A percentile compares a stretch with the other conserved stretches of the same genome.
phyloP scores from a whole-genome alignment of 2,113 vertebrate species.

The Hippocampus zosterae region DNA sequence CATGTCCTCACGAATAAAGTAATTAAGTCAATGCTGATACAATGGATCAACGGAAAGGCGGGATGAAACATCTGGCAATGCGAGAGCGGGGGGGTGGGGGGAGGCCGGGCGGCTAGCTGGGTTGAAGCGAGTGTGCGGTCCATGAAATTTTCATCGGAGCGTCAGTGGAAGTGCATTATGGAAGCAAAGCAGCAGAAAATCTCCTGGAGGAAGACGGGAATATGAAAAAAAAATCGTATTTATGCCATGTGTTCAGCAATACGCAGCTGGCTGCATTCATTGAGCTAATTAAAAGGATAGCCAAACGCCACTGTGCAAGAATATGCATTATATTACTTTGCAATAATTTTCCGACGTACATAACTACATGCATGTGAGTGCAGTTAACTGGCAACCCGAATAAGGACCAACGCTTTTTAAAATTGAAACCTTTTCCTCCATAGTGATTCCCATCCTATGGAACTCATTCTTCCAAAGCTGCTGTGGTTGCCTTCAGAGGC shows the following conservation, averaged over 20 bases:
- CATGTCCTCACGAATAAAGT: not conserved
- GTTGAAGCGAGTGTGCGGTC: constrained; percentile 55
- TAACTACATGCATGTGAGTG: not conserved
- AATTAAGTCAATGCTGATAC: not conserved
- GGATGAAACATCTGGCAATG: not conserved
- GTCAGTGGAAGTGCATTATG: constrained; percentile 66
- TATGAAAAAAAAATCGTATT: constrained; percentile 56
- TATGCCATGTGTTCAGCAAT: constrained; percentile 48
- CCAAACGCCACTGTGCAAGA: constrained; percentile 41
- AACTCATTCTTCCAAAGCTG: not conserved
- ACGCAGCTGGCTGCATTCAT: constrained; percentile 59
- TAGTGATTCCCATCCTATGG: not conserved
- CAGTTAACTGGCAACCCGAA: no score
- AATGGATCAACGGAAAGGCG: not conserved
- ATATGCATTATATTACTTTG: constrained; percentile 26
- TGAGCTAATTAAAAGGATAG: constrained; percentile 59
- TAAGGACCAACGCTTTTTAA: no score
- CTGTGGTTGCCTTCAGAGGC: not conserved
- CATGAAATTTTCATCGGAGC: constrained; percentile 71
- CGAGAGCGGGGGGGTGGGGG: not conserved
- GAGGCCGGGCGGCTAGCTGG: not conserved
- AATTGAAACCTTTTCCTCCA: no score
- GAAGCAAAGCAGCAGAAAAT: constrained; percentile 71
- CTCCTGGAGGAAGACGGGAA: constrained; percentile 65
- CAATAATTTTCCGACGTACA: constrained; percentile 9